Base-by-base conservation (phyloP, 2,888 invertebrate species). In the Penaeus monodon region DNA sequence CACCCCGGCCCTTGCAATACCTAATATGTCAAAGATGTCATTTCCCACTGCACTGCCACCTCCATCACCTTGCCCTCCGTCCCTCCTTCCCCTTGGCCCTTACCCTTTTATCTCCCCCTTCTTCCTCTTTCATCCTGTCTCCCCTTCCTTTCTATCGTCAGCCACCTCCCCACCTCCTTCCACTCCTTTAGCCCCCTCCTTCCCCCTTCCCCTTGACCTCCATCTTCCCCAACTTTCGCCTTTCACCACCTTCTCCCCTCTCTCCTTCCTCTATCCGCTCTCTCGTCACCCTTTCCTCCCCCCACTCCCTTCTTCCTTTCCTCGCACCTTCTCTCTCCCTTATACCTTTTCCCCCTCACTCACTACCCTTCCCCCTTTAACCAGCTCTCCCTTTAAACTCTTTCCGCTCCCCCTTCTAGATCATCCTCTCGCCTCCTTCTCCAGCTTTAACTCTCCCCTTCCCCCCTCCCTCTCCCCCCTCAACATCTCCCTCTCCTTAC, bases 371-470 rank as follows among this genome's bases (percentile, higher is more conserved):
- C 14, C 3, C 17, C 17, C 17, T 57, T 0, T 0, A 17, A 17
- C 57, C 17, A 14, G 3, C 57, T 57, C 57, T 17, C 57, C 17
- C 57, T 20, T 17, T 57, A 3, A 57, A 57, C 14, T 12, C 57
- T 14, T 49, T 2, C 49, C 17, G 2, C 49, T 10, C 49, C 49
- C 14, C 17, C 14, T 17, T 20, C 17, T 10, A 44, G 44, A 44
- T 44, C 57, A 0, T 20, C 17, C 57, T 3, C 57, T 20, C 57
- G 17, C 57, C 57, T 57, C 57, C 10, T 29, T 29, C 70, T n/a
- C 68, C 65, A 81, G 57, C 81, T 20, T 65, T 44, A 80, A 44
- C 80, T 38, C 66, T 80, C 65, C 66, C 66, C 38, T 64, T 49
- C 65, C 66, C 65, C 38, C 65, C 38, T 10, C 12, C 14, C 22